Evolutionary conservation across 2,113 vertebrate species (phyloP).

Genomic region (Pholis gunnellus): DNA sequence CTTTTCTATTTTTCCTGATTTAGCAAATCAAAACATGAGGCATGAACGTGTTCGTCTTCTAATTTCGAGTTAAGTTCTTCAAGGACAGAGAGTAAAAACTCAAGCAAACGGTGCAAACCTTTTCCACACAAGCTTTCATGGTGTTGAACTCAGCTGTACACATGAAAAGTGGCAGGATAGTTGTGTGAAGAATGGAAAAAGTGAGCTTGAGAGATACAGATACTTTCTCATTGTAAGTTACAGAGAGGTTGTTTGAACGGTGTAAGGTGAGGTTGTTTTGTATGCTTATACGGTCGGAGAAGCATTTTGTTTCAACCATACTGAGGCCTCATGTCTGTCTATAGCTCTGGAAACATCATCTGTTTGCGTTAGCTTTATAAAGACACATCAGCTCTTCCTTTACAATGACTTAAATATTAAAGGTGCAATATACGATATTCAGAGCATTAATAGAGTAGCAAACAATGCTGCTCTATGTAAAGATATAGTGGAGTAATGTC

Average conservation of each 20-base stretch:
- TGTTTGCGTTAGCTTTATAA: neutral
- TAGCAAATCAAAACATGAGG: neutral
- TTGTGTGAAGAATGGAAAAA: neutral
- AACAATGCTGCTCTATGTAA: neutral
- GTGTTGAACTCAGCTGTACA: neutral
- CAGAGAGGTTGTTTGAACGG: neutral
- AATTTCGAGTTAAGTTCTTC: neutral
- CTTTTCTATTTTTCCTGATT: neutral
- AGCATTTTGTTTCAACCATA: neutral
- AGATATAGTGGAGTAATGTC: neutral
- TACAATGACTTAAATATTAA: neutral
- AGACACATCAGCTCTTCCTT: neutral
- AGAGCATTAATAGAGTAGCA: neutral
- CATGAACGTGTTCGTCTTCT: neutral
- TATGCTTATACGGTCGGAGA: neutral
- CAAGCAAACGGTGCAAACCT: neutral
- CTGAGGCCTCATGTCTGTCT: neutral
- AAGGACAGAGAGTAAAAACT: no score
- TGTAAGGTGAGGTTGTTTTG: neutral
- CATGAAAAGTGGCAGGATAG: neutral
- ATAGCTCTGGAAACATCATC: neutral
- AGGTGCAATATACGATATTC: neutral
- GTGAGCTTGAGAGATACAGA: neutral
- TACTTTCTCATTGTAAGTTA: neutral
- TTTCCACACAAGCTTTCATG: neutral